phyloP scores from a whole-genome alignment of 2,888 invertebrate genomes.

The Therioaphis trifolii region DNA sequence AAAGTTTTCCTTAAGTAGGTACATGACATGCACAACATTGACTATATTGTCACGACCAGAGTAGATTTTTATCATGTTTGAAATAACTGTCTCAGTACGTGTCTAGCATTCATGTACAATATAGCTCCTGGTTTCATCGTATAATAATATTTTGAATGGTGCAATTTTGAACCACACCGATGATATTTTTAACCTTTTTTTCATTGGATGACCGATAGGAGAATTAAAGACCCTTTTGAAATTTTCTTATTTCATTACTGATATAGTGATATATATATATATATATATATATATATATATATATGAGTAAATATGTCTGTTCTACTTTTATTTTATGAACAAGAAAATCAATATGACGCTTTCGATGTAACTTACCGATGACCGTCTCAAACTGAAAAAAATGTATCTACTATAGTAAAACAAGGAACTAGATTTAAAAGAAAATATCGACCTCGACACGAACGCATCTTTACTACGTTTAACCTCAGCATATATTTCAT shows the following conservation, averaged over 20 bases:
- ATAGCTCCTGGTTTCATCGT: neutral
- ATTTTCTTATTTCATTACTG: slow-evolving; percentile 4
- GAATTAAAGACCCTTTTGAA: neutral
- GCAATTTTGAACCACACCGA: neutral
- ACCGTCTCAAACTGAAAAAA: neutral
- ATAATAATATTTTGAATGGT: slow-evolving; percentile 37
- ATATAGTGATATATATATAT: neutral
- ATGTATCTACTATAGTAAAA: neutral
- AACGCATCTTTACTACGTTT: neutral
- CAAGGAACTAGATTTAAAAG: slow-evolving; percentile 33
- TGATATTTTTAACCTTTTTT: neutral
- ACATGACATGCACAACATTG: neutral
- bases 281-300: no score
- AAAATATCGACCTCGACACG: slow-evolving; percentile 39
- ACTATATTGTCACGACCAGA: slow-evolving; percentile 40
- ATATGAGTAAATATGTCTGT: neutral
- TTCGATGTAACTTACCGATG: neutral
- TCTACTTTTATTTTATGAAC: neutral
- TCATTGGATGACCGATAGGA: neutral
- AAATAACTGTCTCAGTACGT: slow-evolving; percentile 46
- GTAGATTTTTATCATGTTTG: slow-evolving; percentile 55
- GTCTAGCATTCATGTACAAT: slow-evolving; percentile 17
- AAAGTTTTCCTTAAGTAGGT: slow-evolving; percentile 22
- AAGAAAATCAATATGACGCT: slow-evolving; percentile 14
- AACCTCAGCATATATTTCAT: slow-evolving; percentile 5